Evolutionary conservation across 92 coral and sea anemone species (phyloP).

Genomic region (Palythoa grandiflora): DNA sequence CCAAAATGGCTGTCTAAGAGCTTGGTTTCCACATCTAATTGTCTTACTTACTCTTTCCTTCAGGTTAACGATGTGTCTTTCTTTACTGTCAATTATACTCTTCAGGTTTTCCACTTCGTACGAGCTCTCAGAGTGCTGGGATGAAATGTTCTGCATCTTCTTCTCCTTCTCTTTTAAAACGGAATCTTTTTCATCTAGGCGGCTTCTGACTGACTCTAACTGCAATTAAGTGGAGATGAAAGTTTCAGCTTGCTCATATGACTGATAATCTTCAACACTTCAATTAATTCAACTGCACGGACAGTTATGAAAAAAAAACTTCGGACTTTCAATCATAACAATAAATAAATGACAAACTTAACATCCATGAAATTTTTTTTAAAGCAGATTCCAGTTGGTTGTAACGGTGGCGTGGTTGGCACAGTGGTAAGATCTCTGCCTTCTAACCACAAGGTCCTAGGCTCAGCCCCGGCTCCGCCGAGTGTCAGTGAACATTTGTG

Average conservation of each 20-base stretch:
- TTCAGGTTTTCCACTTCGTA: constrained; percentile 93
- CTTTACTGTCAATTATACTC: constrained; percentile 86
- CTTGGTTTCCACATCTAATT: background rate
- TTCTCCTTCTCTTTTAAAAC: constrained; percentile 83
- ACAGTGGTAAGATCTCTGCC: too few species aligned
- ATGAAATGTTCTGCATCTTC: constrained; percentile 77
- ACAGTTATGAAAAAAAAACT: too few species aligned
- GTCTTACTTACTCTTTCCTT: constrained; percentile 76
- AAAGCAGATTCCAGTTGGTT: too few species aligned
- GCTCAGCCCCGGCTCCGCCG: too few species aligned
- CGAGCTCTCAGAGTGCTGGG: constrained; percentile 91
- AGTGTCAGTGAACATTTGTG: too few species aligned
- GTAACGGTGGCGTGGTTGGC: too few species aligned
- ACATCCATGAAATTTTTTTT: too few species aligned
- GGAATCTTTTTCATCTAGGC: constrained; percentile 90
- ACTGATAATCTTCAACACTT: background rate
- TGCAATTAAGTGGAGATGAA: constrained; percentile 19
- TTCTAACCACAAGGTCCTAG: too few species aligned
- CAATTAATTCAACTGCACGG: background rate
- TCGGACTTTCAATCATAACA: too few species aligned
- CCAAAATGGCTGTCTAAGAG: too few species aligned
- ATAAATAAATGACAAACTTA: too few species aligned
- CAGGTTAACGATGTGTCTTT: constrained; percentile 80
- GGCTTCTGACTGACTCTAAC: constrained; percentile 84
- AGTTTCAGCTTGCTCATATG: background rate